phyloP scores from a whole-genome alignment of 2,113 vertebrate genomes.

The Haemorhous mexicanus region DNA sequence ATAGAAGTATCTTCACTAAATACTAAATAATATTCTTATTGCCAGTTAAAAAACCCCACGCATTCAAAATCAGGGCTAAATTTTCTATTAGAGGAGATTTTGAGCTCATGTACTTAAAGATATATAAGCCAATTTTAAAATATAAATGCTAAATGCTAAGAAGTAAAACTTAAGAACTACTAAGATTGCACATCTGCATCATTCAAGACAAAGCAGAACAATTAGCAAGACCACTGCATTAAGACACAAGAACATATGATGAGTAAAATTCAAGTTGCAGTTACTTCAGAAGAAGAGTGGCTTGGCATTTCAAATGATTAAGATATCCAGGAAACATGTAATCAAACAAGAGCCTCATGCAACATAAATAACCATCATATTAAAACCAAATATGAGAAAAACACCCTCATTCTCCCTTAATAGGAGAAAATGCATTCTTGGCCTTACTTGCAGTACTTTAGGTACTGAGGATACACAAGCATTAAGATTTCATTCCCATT shows the following conservation, averaged over 20 bases:
- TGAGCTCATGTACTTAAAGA: background rate
- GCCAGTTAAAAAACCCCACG: fast-evolving
- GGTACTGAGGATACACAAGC: background rate
- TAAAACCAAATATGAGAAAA: background rate
- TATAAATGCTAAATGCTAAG: background rate
- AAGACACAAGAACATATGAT: background rate
- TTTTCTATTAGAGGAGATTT: background rate
- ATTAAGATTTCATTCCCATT: background rate
- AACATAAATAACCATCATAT: background rate
- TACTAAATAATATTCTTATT: background rate
- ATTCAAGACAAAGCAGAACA: background rate
- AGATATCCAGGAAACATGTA: background rate
- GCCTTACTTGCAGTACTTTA: background rate
- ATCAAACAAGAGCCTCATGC: background rate
- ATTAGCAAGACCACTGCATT: background rate
- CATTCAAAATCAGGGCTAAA: background rate
- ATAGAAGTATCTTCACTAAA: background rate
- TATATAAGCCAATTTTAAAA: background rate
- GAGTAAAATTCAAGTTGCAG: background rate
- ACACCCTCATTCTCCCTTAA: background rate
- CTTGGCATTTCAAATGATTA: background rate
- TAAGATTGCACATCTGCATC: background rate
- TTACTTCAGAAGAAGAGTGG: background rate
- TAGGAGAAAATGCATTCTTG: background rate
- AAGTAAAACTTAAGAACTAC: background rate